phyloP scores from a whole-genome alignment of 2,888 invertebrate genomes.

The Hyposoter dolosus region DNA sequence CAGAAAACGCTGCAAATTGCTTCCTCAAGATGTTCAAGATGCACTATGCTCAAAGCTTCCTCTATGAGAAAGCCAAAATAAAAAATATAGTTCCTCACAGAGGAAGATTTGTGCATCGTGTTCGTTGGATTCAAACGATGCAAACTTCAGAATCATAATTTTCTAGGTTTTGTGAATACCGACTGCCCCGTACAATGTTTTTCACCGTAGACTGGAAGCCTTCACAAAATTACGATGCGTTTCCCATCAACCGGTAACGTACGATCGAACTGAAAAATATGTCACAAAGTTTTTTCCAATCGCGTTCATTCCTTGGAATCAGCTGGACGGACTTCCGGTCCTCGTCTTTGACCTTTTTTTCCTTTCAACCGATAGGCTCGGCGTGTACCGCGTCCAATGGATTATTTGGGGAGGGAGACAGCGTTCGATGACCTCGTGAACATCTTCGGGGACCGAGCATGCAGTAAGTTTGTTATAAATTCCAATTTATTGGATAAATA shows the following conservation, averaged over 20 bases:
- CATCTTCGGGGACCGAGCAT: background rate
- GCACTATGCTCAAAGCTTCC: too few species aligned
- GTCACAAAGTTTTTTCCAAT: background rate
- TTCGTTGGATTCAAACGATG: too few species aligned
- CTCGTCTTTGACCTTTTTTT: background rate
- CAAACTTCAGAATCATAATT: too few species aligned
- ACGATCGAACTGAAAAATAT: background rate
- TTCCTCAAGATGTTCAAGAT: too few species aligned
- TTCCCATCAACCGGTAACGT: background rate
- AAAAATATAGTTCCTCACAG: too few species aligned
- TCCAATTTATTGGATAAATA: background rate
- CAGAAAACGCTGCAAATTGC: too few species aligned
- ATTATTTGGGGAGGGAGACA: background rate
- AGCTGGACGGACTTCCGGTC: background rate
- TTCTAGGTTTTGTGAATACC: background rate
- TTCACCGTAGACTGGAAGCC: background rate
- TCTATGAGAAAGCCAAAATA: too few species aligned
- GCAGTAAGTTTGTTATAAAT: background rate
- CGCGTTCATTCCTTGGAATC: background rate
- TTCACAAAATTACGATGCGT: background rate
- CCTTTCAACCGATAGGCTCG: background rate
- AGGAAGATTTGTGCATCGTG: too few species aligned
- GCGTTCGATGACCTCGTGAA: background rate
- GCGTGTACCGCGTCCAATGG: background rate
- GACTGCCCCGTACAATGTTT: background rate